These are phyloP conservation scores for Aricia artaxerxes DNA, from an alignment of 2,888 invertebrate species.

Conservation along the genomic window DNA sequence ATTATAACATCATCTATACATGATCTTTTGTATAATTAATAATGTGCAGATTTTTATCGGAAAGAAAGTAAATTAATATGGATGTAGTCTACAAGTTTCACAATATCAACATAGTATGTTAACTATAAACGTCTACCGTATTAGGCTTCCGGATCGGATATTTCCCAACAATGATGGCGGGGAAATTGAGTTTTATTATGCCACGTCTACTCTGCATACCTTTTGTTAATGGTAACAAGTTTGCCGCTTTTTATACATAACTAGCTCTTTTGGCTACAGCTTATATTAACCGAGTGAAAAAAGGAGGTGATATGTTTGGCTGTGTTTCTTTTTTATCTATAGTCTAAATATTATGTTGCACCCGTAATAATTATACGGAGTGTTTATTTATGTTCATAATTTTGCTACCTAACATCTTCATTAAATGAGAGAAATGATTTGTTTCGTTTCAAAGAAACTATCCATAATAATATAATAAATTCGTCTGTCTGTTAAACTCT, in stretches of 20 bases:
- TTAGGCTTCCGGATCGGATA: slow-evolving; percentile 42
- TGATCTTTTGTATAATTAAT: no score
- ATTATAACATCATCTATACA: no score
- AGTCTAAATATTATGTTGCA: neutral
- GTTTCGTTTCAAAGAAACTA: no score
- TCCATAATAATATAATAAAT: no score
- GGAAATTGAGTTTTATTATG: slow-evolving; percentile 49
- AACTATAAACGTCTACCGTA: slow-evolving; percentile 19
- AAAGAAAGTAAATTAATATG: no score
- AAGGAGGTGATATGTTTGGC: neutral
- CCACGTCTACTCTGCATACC: slow-evolving; percentile 34
- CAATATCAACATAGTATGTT: neutral
- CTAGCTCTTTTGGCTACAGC: neutral
- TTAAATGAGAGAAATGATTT: no score
- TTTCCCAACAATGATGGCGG: slow-evolving; percentile 46
- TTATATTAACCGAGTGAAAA: neutral
- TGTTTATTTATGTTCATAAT: no score
- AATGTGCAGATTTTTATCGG: no score
- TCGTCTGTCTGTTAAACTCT: no score
- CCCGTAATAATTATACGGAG: neutral
- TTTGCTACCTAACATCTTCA: no score
- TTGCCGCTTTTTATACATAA: neutral
- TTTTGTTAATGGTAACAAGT: slow-evolving; percentile 3
- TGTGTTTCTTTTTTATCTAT: no score
- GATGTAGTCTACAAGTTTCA: neutral